phyloP scores from a whole-genome alignment of 2,888 invertebrate species.

The Habrosyne pyritoides region DNA sequence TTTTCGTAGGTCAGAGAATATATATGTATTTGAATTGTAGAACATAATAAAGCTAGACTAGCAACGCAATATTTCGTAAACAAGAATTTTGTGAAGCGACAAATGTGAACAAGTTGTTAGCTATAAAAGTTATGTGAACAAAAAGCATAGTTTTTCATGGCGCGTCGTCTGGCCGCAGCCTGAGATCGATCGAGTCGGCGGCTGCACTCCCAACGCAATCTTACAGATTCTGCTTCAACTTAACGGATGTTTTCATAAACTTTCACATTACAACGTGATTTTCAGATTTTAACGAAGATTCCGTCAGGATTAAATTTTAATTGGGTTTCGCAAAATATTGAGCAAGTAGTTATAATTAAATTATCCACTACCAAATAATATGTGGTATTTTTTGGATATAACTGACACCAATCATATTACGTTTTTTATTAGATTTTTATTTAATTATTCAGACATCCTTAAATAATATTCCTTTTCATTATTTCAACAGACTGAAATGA shows the following conservation, averaged over 20 bases:
- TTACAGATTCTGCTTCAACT: constrained; percentile 31
- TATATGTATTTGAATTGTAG: constrained; percentile 15
- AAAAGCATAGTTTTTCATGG: constrained; percentile 75
- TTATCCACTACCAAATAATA: too few species aligned
- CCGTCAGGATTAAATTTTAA: background rate
- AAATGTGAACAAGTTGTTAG: constrained; percentile 43
- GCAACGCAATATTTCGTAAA: constrained; percentile 22
- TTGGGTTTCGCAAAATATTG: background rate
- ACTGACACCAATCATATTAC: too few species aligned
- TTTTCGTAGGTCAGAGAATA: too few species aligned
- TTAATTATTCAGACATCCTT: too few species aligned
- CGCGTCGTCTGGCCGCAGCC: constrained; percentile 63
- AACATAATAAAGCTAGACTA: constrained; percentile 13
- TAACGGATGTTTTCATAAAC: constrained; percentile 17
- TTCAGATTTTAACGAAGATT: constrained; percentile 3
- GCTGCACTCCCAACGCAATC: constrained; percentile 52
- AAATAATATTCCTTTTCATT: too few species aligned
- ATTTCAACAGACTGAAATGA: too few species aligned
- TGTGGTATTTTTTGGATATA: too few species aligned
- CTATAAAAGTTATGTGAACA: constrained; percentile 44
- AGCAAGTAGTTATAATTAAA: too few species aligned
- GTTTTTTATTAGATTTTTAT: too few species aligned
- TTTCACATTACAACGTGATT: background rate
- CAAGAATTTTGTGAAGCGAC: constrained; percentile 42
- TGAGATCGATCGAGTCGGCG: constrained; percentile 65